Conservation (phyloP, 2,888 invertebrate genomes). For the Panorpa germanica region DNA sequence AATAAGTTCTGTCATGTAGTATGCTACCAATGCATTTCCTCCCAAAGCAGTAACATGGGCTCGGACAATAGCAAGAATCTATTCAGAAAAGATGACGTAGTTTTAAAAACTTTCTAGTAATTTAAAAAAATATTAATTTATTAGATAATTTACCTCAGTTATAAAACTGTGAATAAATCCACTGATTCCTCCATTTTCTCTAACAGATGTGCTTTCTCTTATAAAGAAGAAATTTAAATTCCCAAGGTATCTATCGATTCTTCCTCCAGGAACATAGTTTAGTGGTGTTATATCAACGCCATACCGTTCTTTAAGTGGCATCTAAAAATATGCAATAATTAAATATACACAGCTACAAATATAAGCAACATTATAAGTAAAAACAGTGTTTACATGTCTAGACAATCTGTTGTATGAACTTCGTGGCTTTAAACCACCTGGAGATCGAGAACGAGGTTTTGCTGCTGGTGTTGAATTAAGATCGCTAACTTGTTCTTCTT, state of each 20-base stretch:
- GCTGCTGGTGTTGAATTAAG: constrained; percentile 8
- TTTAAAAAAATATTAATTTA: constrained; percentile 4
- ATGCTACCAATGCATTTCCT: constrained; percentile 89
- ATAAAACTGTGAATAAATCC: constrained; percentile 90
- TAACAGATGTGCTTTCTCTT: constrained; percentile 77
- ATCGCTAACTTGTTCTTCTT: constrained; percentile 45
- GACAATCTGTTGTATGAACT: constrained; percentile 12
- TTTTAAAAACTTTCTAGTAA: constrained; percentile 2
- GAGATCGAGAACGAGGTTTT: constrained; percentile 1
- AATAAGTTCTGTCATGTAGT: constrained; percentile 81
- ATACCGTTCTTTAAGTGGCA: constrained; percentile 22
- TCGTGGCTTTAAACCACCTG: not conserved
- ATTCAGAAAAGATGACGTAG: constrained; percentile 6
- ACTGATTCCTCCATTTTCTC: constrained; percentile 82
- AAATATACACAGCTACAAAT: not conserved
- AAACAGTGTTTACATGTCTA: constrained; percentile 5
- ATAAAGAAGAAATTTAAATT: constrained; percentile 90
- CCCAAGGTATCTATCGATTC: constrained; percentile 67
- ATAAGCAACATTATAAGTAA: not conserved
- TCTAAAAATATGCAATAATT: constrained; percentile 14
- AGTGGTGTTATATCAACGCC: constrained; percentile 69
- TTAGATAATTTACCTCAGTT: constrained; percentile 41
- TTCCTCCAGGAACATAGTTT: constrained; percentile 57
- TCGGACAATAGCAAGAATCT: constrained; percentile 72
- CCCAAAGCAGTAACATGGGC: constrained; percentile 87